phyloP scores from a whole-genome alignment of 1,140 invertebrate genomes.

The Pristionchus pacificus region DNA sequence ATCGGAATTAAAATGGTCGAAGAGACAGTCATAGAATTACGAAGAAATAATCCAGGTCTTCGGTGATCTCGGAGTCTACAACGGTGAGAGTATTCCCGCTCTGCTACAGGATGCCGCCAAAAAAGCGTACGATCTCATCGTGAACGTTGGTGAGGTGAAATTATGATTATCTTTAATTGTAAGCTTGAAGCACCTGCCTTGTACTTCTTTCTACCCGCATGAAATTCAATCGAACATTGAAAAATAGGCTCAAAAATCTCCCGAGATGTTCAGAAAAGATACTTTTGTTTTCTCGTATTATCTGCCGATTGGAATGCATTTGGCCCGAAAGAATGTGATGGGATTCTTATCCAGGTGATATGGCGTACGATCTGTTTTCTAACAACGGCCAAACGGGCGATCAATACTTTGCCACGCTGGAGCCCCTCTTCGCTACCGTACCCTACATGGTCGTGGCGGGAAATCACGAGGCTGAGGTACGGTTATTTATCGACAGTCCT shows the following conservation, averaged over 20 bases:
- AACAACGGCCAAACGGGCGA: conserved; percentile 57
- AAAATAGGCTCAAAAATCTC: no score
- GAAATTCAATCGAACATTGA: no score
- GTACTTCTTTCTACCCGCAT: no score
- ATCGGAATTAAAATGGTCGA: no score
- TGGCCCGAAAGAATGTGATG: conserved; percentile 7
- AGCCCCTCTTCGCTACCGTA: conserved; percentile 52
- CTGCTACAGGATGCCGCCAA: conserved; percentile 29
- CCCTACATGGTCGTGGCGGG: conserved; percentile 61
- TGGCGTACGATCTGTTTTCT: conserved; percentile 58
- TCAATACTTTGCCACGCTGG: conserved; percentile 55
- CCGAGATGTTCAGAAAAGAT: no score
- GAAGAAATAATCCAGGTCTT: conserved; percentile 37
- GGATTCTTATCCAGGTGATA: conserved; percentile 46
- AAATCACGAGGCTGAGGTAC: conserved; percentile 59
- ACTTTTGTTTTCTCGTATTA: no score
- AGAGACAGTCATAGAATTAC: neutral
- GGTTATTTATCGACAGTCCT: no score
- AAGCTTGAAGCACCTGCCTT: no score
- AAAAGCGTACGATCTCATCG: conserved; percentile 40
- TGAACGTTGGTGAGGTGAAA: conserved; percentile 38
- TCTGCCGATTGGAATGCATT: no score
- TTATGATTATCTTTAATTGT: no score
- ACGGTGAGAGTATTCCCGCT: conserved; percentile 36
- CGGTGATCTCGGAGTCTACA: conserved; percentile 40